Percentiles rank a stretch among this genome's conserved stretches.
Conservation (phyloP, 1,140 invertebrate genomes). For the Procambarus clarkii region DNA sequence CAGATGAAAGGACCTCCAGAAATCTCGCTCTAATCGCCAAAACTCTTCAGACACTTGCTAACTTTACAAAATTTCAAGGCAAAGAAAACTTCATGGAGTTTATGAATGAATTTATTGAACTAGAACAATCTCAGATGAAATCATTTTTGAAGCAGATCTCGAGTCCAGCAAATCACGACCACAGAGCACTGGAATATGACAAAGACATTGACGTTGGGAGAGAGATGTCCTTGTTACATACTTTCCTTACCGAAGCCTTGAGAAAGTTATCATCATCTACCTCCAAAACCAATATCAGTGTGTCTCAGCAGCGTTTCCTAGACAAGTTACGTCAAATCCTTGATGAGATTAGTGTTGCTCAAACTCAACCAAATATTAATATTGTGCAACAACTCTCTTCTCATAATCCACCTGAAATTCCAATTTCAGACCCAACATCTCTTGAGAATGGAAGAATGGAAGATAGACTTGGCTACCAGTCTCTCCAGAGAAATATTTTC, state of each 20-base stretch:
- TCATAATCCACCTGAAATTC: constrained; percentile 24
- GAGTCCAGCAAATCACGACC: constrained; percentile 74
- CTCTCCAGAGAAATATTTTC: constrained; percentile 76
- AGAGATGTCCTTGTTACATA: constrained; percentile 86
- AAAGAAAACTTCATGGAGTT: constrained; percentile 99
- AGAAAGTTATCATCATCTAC: constrained; percentile 77
- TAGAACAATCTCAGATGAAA: constrained; percentile 92
- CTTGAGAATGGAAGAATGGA: constrained; percentile 51
- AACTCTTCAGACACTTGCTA: constrained; percentile 93
- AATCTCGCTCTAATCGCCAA: constrained; percentile 97
- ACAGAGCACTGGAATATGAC: constrained; percentile 77
- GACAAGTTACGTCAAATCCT: constrained; percentile 63
- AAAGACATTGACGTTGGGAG: constrained; percentile 88
- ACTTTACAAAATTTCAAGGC: constrained; percentile 95
- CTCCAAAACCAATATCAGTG: constrained; percentile 42
- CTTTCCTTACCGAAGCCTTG: constrained; percentile 84
- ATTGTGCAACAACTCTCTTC: constrained; percentile 65
- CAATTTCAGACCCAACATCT: constrained; percentile 5
- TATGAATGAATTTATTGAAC: constrained; percentile 94
- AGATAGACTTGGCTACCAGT: constrained; percentile 73
- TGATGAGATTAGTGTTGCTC: constrained; percentile 61
- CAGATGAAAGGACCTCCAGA: constrained; percentile 92
- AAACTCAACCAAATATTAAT: constrained; percentile 70
- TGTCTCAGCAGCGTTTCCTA: constrained; percentile 40
- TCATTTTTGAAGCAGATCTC: constrained; percentile 92